Base-by-base conservation (phyloP, 2,888 invertebrate genomes). In the Leucoptera coffeella region DNA sequence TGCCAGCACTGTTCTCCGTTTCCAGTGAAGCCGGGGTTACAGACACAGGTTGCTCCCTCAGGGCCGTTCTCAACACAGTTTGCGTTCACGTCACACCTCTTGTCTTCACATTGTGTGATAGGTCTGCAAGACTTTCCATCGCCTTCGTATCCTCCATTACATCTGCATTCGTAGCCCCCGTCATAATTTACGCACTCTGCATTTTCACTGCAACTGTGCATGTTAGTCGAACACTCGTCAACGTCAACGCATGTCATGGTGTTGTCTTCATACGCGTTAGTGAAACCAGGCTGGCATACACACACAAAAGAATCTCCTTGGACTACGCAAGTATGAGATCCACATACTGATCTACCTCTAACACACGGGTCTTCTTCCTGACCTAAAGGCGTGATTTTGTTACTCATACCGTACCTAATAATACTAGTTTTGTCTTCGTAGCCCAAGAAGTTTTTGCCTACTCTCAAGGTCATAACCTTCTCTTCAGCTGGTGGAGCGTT, bases 311-410 rank as follows among this genome's bases (percentile, higher is more conserved):
- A 74, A 38, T 84, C 85, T 2, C 80, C 87, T 38, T 85, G 82
- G 1, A 83, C 83, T 1, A 91, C 76, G 47, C 97, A 97, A 43
- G 93, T 91, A 46, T 93, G 82, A 13, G 76, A 73, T 0, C 83
- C 82, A 50, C 95, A 95, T 7, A 73, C 73, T 9, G 75, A 73
- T 30, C 78, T 74, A 2, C 88, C 90, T 46, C 81, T 78, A 28
- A 80, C 78, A 50, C 95, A 95, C 5, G 90, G 89, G 57, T 93
- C 89, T 36, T 81, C 79, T 36, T 81, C 79, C 89, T 89, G 45
- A 40, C 72, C 67, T 34, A 73, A 58, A 1, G 84, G 79, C 4
- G 78, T 75, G 26, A 93, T 77, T 55, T 87, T 91, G 38, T 83
- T 87, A 32, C 87, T 82, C 47, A 87, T 78, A 19, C 90, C 91